Evolutionary conservation across 2,797 vertebrate species (phyloP), one percentile per base, ranked within the genome.

Genomic region (Leucoraja ocellata): DNA sequence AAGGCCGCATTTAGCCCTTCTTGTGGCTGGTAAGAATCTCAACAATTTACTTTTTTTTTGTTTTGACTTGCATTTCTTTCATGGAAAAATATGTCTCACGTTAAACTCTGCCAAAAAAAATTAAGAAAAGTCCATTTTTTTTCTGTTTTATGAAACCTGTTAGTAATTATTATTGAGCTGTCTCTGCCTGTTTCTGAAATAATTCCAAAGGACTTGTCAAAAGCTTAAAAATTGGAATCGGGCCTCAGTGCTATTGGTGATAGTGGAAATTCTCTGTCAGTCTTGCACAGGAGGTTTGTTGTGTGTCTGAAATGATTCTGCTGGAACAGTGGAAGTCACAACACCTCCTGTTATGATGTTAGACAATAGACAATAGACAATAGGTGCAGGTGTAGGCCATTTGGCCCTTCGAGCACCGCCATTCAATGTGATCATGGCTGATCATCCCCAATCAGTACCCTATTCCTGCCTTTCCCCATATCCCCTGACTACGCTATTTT

Each of bases 61-160:
- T 32, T 65, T 86, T 86, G 83, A 86, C 83, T 86, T 65, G 58
- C 83, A 63, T 86, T 86, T 86, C 83, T 63, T 86, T 86, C 83
- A 86, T 86, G 25, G 83, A 18, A 86, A 86, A 86, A 86, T 58
- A n/a, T 63, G 58, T 86, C 58, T 83, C 83, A 86, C 61, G 18
- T 86, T 65, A 65, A 63, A 86, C 58, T n/a, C 13, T 86, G 83
- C 83, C 83, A 86, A 86, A 65, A 4, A 54, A 86, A 86, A 61
- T 63, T 86, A 32, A 84, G 54, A 61, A 65, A 65, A 86, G n/a
- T 28, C n/a, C 1, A 54, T 84, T 84, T 65, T 65, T 25, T 65
- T 25, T 7, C 13, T 58, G 25, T 25, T 86, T 86, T 86, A 6
- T 63, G 5, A 86, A 65, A n/a, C 58, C 83, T 86, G 83, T 32